Evolutionary conservation across 1,140 invertebrate species (phyloP).

Genomic region (Calosoma granatense): DNA sequence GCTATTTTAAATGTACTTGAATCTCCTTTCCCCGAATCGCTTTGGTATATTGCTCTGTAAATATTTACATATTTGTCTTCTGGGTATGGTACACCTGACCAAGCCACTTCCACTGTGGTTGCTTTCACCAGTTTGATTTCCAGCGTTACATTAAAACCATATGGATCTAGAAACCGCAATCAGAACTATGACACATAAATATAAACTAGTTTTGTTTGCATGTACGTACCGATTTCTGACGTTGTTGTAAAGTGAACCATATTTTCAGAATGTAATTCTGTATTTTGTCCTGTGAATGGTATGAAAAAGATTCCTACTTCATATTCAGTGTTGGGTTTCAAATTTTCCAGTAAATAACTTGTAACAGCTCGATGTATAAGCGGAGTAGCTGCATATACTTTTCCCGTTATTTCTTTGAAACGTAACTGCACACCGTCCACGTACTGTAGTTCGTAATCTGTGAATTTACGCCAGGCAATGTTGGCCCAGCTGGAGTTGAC

Average conservation of each 20-base stretch:
- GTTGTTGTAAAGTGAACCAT: conserved; percentile 53
- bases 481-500: conserved; percentile 67
- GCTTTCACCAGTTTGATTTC: conserved; percentile 63
- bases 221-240: conserved; percentile 30
- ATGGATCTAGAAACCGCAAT: conserved; percentile 49
- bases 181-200: conserved; percentile 6
- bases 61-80: conserved; percentile 87
- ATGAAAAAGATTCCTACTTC: conserved; percentile 69
- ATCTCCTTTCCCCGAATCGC: conserved; percentile 61
- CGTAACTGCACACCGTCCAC: conserved; percentile 61
- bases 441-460: conserved; percentile 63
- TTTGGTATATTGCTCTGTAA: conserved; percentile 74
- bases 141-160: conserved; percentile 67
- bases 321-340: conserved; percentile 61
- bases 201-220: too few relatives aligned
- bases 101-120: conserved; percentile 63
- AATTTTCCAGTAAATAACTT: conserved; percentile 57
- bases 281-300: conserved; percentile 60
- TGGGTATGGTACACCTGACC: conserved; percentile 74
- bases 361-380: conserved; percentile 66
- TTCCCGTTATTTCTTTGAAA: conserved; percentile 59
- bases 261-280: conserved; percentile 57
- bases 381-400: conserved; percentile 63
- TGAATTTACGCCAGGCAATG: conserved; percentile 72
- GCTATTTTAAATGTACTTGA: conserved; percentile 75